These are phyloP conservation scores for Hesperophylax magnus DNA, from an alignment of 1,140 invertebrate species.

Conservation along the genomic window DNA sequence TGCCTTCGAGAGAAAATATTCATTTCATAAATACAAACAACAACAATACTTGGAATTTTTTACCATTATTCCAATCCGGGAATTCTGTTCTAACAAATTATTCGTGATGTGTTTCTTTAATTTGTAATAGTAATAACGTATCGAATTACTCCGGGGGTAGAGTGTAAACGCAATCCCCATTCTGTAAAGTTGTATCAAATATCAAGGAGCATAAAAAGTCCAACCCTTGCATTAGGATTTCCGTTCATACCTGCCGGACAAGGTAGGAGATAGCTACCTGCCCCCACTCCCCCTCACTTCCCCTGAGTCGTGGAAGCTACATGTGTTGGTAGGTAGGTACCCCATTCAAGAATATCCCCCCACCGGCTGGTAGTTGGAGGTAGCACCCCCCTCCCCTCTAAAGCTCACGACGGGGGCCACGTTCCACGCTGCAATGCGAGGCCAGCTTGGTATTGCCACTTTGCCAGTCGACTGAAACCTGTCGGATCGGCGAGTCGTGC, in stretches of 20 bases:
- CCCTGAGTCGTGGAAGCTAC: background rate
- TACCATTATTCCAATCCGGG: too few species aligned
- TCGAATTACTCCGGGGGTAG: background rate
- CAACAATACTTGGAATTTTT: too few species aligned
- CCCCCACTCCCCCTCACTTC: background rate
- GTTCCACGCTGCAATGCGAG: too few species aligned
- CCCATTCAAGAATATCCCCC: constrained; percentile 16
- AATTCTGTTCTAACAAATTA: background rate
- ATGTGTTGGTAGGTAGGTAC: background rate
- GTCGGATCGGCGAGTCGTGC: background rate
- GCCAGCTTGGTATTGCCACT: background rate
- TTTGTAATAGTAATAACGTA: constrained; percentile 20
- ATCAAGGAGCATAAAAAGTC: constrained; percentile 13
- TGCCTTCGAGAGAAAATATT: too few species aligned
- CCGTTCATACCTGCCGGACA: constrained; percentile 24
- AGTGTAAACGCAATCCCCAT: background rate
- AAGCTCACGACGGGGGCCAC: background rate
- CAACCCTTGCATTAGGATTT: constrained; percentile 27
- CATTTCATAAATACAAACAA: too few species aligned
- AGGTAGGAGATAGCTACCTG: constrained; percentile 8
- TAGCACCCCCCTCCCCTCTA: background rate
- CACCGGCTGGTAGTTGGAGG: background rate
- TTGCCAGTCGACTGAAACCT: constrained; percentile 3
- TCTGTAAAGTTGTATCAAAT: constrained; percentile 34
- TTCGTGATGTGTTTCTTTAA: constrained; percentile 10